Conservation (phyloP, 1,140 invertebrate species). For the Liolophura sinensis region DNA sequence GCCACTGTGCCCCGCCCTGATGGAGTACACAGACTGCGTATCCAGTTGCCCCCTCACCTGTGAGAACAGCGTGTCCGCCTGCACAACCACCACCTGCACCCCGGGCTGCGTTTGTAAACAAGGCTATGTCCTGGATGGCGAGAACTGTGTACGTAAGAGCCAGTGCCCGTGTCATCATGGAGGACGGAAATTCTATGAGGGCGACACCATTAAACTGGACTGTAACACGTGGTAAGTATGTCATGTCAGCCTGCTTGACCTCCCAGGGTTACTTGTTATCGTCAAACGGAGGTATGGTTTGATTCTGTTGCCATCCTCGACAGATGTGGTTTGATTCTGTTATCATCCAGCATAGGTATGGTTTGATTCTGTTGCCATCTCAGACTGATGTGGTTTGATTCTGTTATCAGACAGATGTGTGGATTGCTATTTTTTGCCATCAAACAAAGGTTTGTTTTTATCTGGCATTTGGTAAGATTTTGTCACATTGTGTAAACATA, state of each 20-base stretch:
- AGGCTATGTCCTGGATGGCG: conserved; percentile 65
- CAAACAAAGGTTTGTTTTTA: too few relatives aligned
- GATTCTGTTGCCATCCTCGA: too few relatives aligned
- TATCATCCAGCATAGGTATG: too few relatives aligned
- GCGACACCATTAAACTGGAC: conserved; percentile 74
- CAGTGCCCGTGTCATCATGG: conserved; percentile 88
- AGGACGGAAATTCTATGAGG: conserved; percentile 75
- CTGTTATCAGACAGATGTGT: too few relatives aligned
- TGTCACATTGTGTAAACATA: too few relatives aligned
- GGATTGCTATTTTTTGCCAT: too few relatives aligned
- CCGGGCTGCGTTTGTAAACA: conserved; percentile 76
- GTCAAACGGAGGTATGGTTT: not conserved
- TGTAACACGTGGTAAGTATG: conserved; percentile 78
- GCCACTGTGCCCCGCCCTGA: conserved; percentile 58
- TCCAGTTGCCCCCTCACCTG: conserved; percentile 77
- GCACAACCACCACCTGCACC: conserved; percentile 64
- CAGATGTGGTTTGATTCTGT: too few relatives aligned
- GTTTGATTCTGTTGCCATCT: too few relatives aligned
- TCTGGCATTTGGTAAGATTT: too few relatives aligned
- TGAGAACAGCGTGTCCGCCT: conserved; percentile 67
- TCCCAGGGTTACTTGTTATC: too few relatives aligned
- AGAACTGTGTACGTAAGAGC: conserved; percentile 70
- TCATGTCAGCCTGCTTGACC: conserved; percentile 1
- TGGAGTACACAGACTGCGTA: conserved; percentile 75
- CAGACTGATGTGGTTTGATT: too few relatives aligned